A percentile compares a stretch with the other conserved stretches of the same genome.
These are phyloP conservation scores for Villa cingulata DNA, from an alignment of 2,888 invertebrate species.

Conservation along the genomic window DNA sequence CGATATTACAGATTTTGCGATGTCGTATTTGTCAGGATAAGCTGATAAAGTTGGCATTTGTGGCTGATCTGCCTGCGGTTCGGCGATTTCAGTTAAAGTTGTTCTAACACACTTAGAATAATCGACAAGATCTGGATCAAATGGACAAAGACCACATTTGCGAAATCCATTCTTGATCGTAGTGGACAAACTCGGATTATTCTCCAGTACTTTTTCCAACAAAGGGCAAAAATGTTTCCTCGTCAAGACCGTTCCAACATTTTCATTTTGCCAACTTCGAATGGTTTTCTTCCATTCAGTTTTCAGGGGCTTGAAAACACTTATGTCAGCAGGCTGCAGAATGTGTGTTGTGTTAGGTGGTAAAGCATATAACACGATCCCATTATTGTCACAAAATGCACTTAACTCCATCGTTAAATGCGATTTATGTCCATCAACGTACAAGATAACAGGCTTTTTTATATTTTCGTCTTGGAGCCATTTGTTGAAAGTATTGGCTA, in stretches of 20 bases:
- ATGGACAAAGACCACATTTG: constrained; percentile 9
- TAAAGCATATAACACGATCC: constrained; percentile 8
- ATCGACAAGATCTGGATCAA: constrained; percentile 4
- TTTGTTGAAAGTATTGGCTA: constrained; percentile 10
- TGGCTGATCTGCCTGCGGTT: not conserved
- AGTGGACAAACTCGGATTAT: constrained; percentile 1
- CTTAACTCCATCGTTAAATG: constrained; percentile 7
- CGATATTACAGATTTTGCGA: no score
- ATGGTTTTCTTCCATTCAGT: constrained; percentile 13
- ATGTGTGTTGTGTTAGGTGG: constrained; percentile 14
- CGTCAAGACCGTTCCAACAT: constrained; percentile 2
- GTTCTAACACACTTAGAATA: constrained; percentile 1
- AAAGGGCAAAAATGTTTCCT: constrained; percentile 8
- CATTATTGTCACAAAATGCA: constrained; percentile 3
- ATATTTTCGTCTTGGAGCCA: constrained; percentile 8
- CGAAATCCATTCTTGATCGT: constrained; percentile 8
- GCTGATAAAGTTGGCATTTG: no score
- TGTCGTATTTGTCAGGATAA: no score
- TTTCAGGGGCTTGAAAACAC: constrained; percentile 13
- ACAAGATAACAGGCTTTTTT: constrained; percentile 7
- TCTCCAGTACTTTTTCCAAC: constrained; percentile 1
- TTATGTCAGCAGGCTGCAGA: constrained; percentile 13
- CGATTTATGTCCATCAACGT: constrained; percentile 7
- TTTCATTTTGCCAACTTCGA: constrained; percentile 7
- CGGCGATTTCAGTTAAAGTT: no score